Conservation (phyloP, 2,113 vertebrate species). For the Trachemys scripta region DNA sequence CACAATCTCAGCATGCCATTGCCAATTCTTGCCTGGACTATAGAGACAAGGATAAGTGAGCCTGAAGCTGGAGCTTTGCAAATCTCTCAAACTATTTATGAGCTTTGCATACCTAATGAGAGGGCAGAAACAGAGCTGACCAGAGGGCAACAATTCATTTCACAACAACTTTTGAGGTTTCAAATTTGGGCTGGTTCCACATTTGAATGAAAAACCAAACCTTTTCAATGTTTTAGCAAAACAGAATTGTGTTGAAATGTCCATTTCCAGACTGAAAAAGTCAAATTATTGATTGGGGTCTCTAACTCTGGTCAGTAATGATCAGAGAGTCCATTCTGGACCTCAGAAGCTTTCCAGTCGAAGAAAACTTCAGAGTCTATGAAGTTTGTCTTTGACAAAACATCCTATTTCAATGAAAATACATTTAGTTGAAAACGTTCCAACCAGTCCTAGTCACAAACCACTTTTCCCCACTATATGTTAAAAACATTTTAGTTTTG, state of each 20-base stretch:
- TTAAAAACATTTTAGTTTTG: background rate
- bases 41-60: background rate
- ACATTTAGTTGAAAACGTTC: background rate
- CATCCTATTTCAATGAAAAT: background rate
- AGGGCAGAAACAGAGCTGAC: background rate
- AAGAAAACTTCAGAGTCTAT: background rate
- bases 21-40: background rate
- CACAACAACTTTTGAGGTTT: background rate
- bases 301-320: background rate
- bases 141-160: background rate
- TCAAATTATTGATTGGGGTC: fast-evolving
- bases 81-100: background rate
- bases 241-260: background rate
- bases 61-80: background rate
- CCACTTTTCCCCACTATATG: background rate
- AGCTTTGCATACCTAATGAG: background rate
- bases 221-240: background rate
- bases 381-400: background rate
- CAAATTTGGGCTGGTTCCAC: background rate
- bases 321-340: background rate
- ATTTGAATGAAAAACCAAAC: background rate
- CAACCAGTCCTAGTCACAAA: background rate
- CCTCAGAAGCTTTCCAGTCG: background rate
- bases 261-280: fast-evolving
- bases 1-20: background rate